Evolutionary conservation across 2,888 invertebrate genomes (phyloP), one percentile per base, ranked within the genome.

Genomic region (Coecobrya sp.): DNA sequence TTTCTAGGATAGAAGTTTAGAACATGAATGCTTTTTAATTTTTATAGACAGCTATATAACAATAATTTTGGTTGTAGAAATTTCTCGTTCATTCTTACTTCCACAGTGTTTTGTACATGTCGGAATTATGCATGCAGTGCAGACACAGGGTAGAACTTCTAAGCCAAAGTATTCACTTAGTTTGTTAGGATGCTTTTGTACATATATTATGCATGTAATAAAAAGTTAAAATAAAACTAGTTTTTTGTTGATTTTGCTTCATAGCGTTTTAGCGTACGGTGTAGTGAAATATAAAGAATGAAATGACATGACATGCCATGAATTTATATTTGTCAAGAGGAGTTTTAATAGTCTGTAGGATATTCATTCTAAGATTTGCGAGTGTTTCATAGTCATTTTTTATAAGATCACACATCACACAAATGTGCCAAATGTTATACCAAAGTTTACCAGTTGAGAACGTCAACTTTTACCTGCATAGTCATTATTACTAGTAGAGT

Each of bases 381-480:
- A 81, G 81, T 81, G 55, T 81, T 84, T 84, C 25, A 65, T 84
- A 84, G 84, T 84, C 84, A 84, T 25, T 45, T 59, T 84, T 84
- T 8, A 27, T 45, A 49, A 42, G 25, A 42, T 42, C 10, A 42
- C 25, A 68, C 16, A 30, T 22, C n/a, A 82, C 10, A 36, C 22
- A 73, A 91, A 86, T 55, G 79, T 90, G 86, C 91, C 86, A 91
- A 27, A 84, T 55, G 25, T 59, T 89, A 49, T 81, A 86, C 91
- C 91, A 91, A 91, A 91, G 91, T 36, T 85, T n/a, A 45, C 22
- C 22, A 10, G 10, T 36, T 59, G 59, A 79, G 10, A 70, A 68
- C 62, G 79, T 85, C 84, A 84, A 81, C 81, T 65, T 76, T 90
- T 86, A 86, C 91, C 91, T 86, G 91, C 81, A 86, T 86, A 86